Evolutionary conservation across 2,888 invertebrate species (phyloP).

Genomic region (Parthenolecanium corni): DNA sequence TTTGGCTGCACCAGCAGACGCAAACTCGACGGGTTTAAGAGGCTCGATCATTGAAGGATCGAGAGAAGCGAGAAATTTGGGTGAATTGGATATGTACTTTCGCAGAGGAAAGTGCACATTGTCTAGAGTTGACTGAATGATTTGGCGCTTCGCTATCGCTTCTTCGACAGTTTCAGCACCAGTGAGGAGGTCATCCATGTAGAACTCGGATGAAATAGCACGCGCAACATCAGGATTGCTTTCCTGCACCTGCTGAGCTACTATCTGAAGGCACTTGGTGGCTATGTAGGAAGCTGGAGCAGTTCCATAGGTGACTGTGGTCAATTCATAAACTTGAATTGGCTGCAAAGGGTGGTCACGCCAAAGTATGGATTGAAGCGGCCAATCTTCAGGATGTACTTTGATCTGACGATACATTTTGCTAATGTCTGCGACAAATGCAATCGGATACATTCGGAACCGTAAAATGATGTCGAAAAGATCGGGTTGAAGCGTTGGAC

Average conservation of each 20-base stretch:
- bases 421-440: constrained; percentile 37
- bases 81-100: constrained; percentile 33
- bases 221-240: constrained; percentile 25
- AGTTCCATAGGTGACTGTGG: constrained; percentile 36
- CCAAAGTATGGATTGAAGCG: constrained; percentile 36
- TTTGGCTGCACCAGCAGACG: constrained; percentile 1
- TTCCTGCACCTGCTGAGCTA: constrained; percentile 33
- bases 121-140: neutral
- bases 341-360: constrained; percentile 30
- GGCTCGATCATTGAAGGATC: constrained; percentile 1
- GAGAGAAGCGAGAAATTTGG: neutral
- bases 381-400: constrained; percentile 33
- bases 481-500: constrained; percentile 36
- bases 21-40: constrained; percentile 10
- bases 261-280: constrained; percentile 33
- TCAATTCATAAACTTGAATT: constrained; percentile 31
- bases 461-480: constrained; percentile 35
- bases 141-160: constrained; percentile 12
- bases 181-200: constrained; percentile 36
- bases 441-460: constrained; percentile 34
- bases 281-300: constrained; percentile 33
- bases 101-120: constrained; percentile 31
- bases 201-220: constrained; percentile 34
- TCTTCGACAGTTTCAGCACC: constrained; percentile 31
- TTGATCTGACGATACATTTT: constrained; percentile 38